Evolutionary conservation across 2,797 vertebrate species (phyloP), one percentile per base, ranked within the genome.

Genomic region (Sylvia borin): DNA sequence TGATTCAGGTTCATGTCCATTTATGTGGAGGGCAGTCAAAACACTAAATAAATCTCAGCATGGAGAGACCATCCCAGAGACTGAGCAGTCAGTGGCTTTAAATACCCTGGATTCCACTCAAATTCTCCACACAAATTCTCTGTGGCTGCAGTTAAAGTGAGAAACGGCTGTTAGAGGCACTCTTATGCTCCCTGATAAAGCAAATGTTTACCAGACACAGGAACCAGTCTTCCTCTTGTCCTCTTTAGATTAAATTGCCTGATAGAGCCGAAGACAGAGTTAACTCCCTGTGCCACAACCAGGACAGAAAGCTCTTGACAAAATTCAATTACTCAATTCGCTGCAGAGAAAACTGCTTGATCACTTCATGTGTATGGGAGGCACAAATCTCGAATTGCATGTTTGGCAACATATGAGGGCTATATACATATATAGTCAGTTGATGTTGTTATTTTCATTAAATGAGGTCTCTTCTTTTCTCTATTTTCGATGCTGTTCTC

Each of bases 391-490:
- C 88, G 78, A 67, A 91, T 43, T 26, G 55, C 17, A 4, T 94
- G 96, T 96, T 95, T 97, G 94, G 85, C 92, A 96, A 93, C 88
- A 53, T 80, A 78, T 16, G 91, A 97, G 92, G 66, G n/a, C 77
- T 93, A 85, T 76, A 92, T 71, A 79, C 57, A 62, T 81, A 71
- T 85, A 92, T 36, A 95, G 88, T 58, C 64, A 77, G 90, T 80
- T 55, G 82, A 93, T 95, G 95, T 94, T 91, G 93, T 95, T 90
- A 91, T 90, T 96, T 96, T 84, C 80, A 62, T 94, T 96, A 96
- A 95, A 96, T 90, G 91, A 93, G 93, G 92, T 95, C 91, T 97
- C 92, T 94, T 92, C 55, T 89, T 92, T 91, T 83, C 92, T 93
- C 91, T 92, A 25, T 95, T 96, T 96, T 92, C 5, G 2, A 89